A percentile compares a stretch with the other conserved stretches of the same genome.
Evolutionary conservation across 2,113 vertebrate genomes (phyloP).

Genomic region (Opisthocomus hoazin): DNA sequence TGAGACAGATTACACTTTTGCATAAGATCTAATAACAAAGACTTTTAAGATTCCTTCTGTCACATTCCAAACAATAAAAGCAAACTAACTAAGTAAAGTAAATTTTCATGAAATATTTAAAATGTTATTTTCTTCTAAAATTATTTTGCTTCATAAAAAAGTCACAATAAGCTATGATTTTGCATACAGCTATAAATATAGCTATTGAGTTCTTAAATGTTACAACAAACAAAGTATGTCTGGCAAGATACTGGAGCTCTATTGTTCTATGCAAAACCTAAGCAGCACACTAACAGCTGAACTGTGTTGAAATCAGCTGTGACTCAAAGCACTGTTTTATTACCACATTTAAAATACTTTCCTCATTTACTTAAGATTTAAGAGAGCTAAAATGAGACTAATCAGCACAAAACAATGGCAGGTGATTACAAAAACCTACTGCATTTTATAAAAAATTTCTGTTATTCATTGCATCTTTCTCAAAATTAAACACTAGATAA

Average conservation of each 20-base stretch:
- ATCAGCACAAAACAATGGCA: not conserved
- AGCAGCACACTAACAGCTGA: not conserved
- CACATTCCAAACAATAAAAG: not conserved
- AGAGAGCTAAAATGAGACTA: not conserved
- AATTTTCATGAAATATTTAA: not conserved
- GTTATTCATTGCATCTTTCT: not conserved
- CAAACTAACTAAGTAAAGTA: not conserved
- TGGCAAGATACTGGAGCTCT: not conserved
- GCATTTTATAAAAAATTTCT: not conserved
- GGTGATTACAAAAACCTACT: not conserved
- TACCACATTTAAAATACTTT: not conserved
- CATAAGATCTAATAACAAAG: not conserved
- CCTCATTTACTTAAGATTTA: not conserved
- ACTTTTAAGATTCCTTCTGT: not conserved
- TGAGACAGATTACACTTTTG: not conserved
- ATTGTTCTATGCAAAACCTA: not conserved
- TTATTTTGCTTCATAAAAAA: not conserved
- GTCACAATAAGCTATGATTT: not conserved
- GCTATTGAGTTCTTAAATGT: not conserved
- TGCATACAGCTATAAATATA: not conserved
- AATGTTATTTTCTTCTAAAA: not conserved
- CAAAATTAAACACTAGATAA: not conserved
- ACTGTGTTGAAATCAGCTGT: not conserved
- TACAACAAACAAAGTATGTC: not conserved
- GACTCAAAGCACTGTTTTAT: not conserved